Evolutionary conservation across 2,888 invertebrate genomes (phyloP).

Genomic region (Ormia ochracea): DNA sequence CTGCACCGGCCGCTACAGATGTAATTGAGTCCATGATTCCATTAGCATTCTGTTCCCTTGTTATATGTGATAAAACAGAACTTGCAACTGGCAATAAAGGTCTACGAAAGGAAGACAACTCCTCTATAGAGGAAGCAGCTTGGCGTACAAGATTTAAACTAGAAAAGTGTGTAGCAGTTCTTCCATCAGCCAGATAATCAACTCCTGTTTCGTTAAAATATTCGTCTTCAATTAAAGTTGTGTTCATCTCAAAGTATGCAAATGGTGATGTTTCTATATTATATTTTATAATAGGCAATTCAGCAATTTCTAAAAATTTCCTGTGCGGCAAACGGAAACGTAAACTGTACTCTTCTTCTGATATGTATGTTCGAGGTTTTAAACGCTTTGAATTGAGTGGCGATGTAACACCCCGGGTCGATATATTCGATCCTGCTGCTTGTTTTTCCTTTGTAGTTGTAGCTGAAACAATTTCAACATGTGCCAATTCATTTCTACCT

Average conservation of each 20-base stretch:
- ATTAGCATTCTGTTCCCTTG: constrained; percentile 26
- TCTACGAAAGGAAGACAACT: constrained; percentile 5
- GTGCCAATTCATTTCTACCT: neutral
- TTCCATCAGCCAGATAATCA: neutral
- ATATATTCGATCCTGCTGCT: neutral
- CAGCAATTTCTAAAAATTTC: constrained; percentile 16
- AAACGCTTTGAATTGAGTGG: neutral
- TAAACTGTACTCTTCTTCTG: constrained; percentile 52
- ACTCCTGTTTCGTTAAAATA: neutral
- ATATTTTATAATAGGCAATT: neutral
- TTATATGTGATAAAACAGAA: constrained; percentile 5
- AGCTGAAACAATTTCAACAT: too few relatives aligned
- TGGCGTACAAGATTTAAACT: constrained; percentile 61
- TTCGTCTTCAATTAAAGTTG: constrained; percentile 24
- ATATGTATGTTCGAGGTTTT: neutral
- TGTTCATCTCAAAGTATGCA: constrained; percentile 36
- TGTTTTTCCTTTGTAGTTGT: neutral
- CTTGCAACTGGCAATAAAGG: neutral
- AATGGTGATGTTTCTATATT: constrained; percentile 1
- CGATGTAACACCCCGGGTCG: neutral
- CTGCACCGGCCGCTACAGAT: neutral
- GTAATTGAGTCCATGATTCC: constrained; percentile 1
- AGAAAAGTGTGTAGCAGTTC: constrained; percentile 26
- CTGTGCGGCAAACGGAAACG: constrained; percentile 38
- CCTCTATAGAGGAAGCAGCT: constrained; percentile 12